phyloP scores from a whole-genome alignment of 2,797 vertebrate genomes.

The Enteromius argenteus region DNA sequence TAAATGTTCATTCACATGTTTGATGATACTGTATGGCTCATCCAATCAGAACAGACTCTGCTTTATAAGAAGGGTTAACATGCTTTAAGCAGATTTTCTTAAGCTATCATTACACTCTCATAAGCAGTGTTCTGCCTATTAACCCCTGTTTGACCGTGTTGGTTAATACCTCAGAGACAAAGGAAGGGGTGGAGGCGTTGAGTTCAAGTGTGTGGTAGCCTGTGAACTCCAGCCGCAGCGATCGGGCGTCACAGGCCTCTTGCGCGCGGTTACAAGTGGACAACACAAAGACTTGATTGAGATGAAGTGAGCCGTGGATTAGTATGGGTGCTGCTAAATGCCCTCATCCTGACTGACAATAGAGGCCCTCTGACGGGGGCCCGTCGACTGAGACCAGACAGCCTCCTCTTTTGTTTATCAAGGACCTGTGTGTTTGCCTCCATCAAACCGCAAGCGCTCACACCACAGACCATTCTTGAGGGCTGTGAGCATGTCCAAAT shows the following conservation, averaged over 20 bases:
- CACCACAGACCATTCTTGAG: background rate
- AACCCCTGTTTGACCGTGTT: slow-evolving; percentile 39
- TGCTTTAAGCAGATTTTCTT: slow-evolving; percentile 34
- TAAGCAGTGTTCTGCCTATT: slow-evolving; percentile 34
- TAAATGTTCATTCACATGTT: background rate
- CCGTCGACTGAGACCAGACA: background rate
- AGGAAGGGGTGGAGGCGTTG: slow-evolving; percentile 29
- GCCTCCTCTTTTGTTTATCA: slow-evolving; percentile 42
- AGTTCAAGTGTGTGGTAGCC: slow-evolving; percentile 44
- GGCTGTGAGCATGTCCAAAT: slow-evolving; percentile 8
- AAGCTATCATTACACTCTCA: slow-evolving; percentile 40
- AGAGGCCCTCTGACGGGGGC: slow-evolving; percentile 34
- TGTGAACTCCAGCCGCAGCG: background rate
- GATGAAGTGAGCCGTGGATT: slow-evolving; percentile 62
- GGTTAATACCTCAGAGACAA: slow-evolving; percentile 33
- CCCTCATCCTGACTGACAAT: slow-evolving; percentile 37
- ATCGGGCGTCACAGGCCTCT: slow-evolving; percentile 8
- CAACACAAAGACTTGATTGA: slow-evolving; percentile 60
- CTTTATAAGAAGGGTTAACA: slow-evolving; percentile 34
- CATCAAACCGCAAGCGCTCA: background rate
- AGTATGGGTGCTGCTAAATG: slow-evolving; percentile 29
- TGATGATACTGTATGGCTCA: background rate
- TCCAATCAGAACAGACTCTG: slow-evolving; percentile 7
- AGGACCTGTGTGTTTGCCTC: slow-evolving; percentile 30
- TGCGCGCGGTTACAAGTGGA: slow-evolving; percentile 48